A percentile compares a stretch with the other conserved stretches of the same genome.
These are phyloP conservation scores for Diadema setosum DNA, from an alignment of 35 echinoderm and acorn worm species.

Conservation along the genomic window DNA sequence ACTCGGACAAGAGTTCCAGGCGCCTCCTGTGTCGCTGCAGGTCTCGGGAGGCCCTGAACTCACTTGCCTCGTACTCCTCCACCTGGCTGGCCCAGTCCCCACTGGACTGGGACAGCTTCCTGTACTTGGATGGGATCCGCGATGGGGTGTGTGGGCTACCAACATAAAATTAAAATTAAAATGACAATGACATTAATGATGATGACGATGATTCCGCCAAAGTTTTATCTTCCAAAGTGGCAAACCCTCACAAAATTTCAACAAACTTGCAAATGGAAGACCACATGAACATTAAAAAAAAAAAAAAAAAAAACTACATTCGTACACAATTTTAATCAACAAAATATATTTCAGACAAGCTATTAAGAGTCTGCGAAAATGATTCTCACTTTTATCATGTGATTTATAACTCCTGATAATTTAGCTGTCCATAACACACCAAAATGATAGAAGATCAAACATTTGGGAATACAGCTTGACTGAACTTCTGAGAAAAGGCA, in stretches of 20 bases:
- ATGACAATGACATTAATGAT: background rate
- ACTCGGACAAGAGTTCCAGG: conserved; percentile 34
- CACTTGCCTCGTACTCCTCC: conserved; percentile 59
- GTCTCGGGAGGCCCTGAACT: conserved; percentile 17
- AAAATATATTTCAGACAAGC: too few relatives aligned
- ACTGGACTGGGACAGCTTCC: conserved; percentile 23
- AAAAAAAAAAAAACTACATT: background rate
- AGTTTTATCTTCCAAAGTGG: background rate
- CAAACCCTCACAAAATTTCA: background rate
- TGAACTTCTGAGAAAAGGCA: too few relatives aligned
- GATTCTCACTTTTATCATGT: too few relatives aligned
- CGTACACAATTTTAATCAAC: too few relatives aligned
- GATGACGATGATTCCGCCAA: too few relatives aligned
- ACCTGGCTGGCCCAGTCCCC: conserved; percentile 71
- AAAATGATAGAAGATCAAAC: too few relatives aligned
- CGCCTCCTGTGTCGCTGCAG: conserved; percentile 44
- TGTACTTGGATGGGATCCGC: background rate
- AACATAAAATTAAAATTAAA: background rate
- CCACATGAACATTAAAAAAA: background rate
- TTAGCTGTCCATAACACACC: too few relatives aligned
- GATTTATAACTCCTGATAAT: too few relatives aligned
- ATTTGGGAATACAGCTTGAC: too few relatives aligned
- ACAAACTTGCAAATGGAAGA: background rate
- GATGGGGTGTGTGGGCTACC: background rate
- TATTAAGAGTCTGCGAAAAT: too few relatives aligned